A percentile compares a stretch with the other conserved stretches of the same genome.
phyloP scores from a whole-genome alignment of 2,888 invertebrate genomes.

The Idaea straminata region DNA sequence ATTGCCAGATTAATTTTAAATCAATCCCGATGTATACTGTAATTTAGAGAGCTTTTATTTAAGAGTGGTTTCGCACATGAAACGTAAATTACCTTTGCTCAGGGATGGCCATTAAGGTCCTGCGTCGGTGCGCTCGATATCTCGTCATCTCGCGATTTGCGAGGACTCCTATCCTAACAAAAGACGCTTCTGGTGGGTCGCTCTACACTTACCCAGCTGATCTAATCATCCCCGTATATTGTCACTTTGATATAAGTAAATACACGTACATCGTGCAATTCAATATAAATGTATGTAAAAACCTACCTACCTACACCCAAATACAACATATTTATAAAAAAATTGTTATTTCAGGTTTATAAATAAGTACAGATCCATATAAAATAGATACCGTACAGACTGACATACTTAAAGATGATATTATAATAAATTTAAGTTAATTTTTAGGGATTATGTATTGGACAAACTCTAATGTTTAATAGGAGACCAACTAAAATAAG shows the following conservation, averaged over 20 bases:
- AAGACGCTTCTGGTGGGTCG: slow-evolving; percentile 73
- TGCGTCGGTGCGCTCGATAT: slow-evolving; percentile 72
- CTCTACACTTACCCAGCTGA: slow-evolving; percentile 50
- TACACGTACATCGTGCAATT: neutral
- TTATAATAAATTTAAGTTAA: too few species aligned
- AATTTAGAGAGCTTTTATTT: slow-evolving; percentile 77
- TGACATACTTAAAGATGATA: too few species aligned
- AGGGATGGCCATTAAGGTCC: slow-evolving; percentile 71
- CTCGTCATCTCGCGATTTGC: slow-evolving; percentile 74
- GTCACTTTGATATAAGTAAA: slow-evolving; percentile 34
- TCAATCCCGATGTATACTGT: slow-evolving; percentile 70
- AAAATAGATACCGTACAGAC: too few species aligned
- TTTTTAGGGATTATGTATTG: slow-evolving; percentile 11
- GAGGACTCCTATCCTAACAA: slow-evolving; percentile 67
- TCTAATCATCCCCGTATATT: slow-evolving; percentile 53
- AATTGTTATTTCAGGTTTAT: too few species aligned
- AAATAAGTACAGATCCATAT: too few species aligned
- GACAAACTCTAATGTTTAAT: slow-evolving; percentile 19
- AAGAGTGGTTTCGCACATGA: slow-evolving; percentile 76
- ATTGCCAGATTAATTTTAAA: slow-evolving; percentile 69
- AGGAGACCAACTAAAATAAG: slow-evolving; percentile 22
- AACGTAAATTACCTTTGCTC: slow-evolving; percentile 73
- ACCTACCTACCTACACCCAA: slow-evolving; percentile 19
- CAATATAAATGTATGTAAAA: slow-evolving; percentile 5
- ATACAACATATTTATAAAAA: too few species aligned